Base-by-base conservation (phyloP, 2,888 invertebrate species). In the Subacronicta megacephala region DNA sequence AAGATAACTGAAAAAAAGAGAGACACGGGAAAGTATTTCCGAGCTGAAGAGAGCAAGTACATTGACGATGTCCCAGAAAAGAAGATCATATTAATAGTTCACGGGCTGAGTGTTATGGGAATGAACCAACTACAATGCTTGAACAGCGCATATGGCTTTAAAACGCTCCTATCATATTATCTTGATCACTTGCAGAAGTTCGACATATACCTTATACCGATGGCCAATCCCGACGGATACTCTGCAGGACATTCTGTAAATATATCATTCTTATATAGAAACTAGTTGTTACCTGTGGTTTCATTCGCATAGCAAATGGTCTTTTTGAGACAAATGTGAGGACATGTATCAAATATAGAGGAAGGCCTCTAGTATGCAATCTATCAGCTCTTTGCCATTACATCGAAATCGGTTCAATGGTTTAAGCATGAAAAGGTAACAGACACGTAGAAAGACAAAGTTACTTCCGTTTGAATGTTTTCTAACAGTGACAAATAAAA, bases 221-320 rank as follows among this genome's bases (percentile, higher is more conserved):
- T 93, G 77, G 92, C 88, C 0, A 93, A 93, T 76, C 93, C 93
- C 7, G 93, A 93, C 59, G 93, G 92, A 0, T 72, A 53, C 71
- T 16, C 57, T n/a, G 38, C 43, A 35, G 13, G 35, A 0, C 5
- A 31, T 40, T 7, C 29, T 42, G 53, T 62, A 45, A 66, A 53
- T 59, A 57, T 63, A 20, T 7, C 3, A 29, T 12, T 29, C 29
- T 29, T 7, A n/a, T 23, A 23, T 23, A 23, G 9, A 23, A 23
- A 23, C n/a, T n/a, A n/a, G n/a, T n/a, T n/a, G n/a, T n/a, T n/a
- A n/a, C n/a, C n/a, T n/a, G n/a, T n/a, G n/a, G n/a, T n/a, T n/a
- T n/a, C n/a, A n/a, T n/a, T n/a, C n/a, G n/a, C n/a, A n/a, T n/a
- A n/a, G n/a, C n/a, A n/a, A n/a, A n/a, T n/a, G n/a, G n/a, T n/a